These are phyloP conservation scores for Tuta absoluta DNA, from an alignment of 2,888 invertebrate species.

Conservation along the genomic window DNA sequence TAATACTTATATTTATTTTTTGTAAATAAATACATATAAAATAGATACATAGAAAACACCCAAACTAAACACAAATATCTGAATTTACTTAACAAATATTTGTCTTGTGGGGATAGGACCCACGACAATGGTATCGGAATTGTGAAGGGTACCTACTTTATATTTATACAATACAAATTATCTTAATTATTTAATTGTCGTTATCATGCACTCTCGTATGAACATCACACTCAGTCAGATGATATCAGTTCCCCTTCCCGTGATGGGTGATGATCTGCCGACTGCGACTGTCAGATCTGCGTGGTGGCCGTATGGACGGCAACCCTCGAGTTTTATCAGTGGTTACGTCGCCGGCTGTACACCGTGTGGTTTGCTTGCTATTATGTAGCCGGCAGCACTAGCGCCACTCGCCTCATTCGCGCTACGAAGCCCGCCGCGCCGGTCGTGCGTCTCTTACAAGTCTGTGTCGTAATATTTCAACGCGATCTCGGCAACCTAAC, in stretches of 20 bases:
- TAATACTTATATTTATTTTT: no score
- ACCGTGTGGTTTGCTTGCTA: slow-evolving; percentile 54
- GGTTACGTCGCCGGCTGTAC: slow-evolving; percentile 50
- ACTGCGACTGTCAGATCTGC: slow-evolving; percentile 64
- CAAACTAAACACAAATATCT: no score
- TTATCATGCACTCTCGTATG: slow-evolving; percentile 39
- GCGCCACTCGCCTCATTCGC: slow-evolving; percentile 70
- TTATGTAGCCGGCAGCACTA: slow-evolving; percentile 56
- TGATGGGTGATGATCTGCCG: slow-evolving; percentile 56
- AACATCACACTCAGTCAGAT: slow-evolving; percentile 54
- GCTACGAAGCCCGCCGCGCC: slow-evolving; percentile 64
- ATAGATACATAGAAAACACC: no score
- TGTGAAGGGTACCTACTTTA: background rate
- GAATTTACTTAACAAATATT: no score
- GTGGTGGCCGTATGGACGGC: slow-evolving; percentile 67
- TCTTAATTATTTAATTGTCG: slow-evolving; percentile 14
- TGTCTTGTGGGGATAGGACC: no score
- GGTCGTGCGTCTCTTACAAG: slow-evolving; percentile 51
- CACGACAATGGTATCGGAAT: no score
- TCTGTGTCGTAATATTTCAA: slow-evolving; percentile 32
- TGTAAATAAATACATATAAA: no score
- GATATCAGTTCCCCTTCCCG: slow-evolving; percentile 54
- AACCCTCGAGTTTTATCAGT: slow-evolving; percentile 68
- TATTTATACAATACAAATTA: no score
- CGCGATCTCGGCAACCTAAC: slow-evolving; percentile 58